Evolutionary conservation across 2,888 invertebrate species (phyloP).

Genomic region (Heteromyza rotundicornis): DNA sequence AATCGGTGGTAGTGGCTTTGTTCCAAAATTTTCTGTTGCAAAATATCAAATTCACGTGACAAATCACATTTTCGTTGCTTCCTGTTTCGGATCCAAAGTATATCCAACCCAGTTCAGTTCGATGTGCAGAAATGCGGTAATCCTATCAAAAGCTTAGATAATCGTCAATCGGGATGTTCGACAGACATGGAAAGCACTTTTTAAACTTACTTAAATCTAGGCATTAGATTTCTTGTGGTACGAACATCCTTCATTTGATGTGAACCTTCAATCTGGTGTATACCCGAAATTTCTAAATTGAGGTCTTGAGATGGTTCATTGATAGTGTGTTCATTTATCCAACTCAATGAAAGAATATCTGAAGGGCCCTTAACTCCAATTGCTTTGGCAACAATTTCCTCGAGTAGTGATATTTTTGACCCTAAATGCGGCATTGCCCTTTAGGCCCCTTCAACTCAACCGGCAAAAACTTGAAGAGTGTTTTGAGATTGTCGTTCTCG

Average conservation of each 20-base stretch:
- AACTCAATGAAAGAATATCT: slow-evolving; percentile 10
- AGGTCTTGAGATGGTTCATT: slow-evolving; percentile 7
- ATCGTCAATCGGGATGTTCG: slow-evolving; percentile 5
- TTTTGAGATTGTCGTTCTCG: not conserved
- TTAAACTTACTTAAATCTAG: slow-evolving; percentile 3
- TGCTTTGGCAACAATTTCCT: slow-evolving; percentile 13
- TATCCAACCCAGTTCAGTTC: slow-evolving; percentile 10
- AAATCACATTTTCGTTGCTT: too few species aligned
- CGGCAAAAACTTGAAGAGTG: slow-evolving; percentile 24
- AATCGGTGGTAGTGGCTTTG: not conserved
- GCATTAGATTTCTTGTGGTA: slow-evolving; percentile 11
- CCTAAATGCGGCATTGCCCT: slow-evolving; percentile 13
- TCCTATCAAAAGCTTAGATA: slow-evolving; percentile 8
- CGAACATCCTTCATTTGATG: slow-evolving; percentile 15
- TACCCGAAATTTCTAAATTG: slow-evolving; percentile 17
- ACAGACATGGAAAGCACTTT: not conserved
- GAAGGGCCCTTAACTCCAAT: slow-evolving; percentile 23
- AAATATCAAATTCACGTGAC: not conserved
- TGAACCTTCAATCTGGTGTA: not conserved
- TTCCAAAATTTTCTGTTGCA: slow-evolving; percentile 6
- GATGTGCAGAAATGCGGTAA: slow-evolving; percentile 12
- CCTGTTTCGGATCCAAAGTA: slow-evolving; percentile 10
- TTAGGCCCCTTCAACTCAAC: slow-evolving; percentile 12
- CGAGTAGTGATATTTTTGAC: slow-evolving; percentile 23
- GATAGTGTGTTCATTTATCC: slow-evolving; percentile 10